Base-by-base conservation (phyloP, 2,797 vertebrate species). In the Coendou prehensilis region DNA sequence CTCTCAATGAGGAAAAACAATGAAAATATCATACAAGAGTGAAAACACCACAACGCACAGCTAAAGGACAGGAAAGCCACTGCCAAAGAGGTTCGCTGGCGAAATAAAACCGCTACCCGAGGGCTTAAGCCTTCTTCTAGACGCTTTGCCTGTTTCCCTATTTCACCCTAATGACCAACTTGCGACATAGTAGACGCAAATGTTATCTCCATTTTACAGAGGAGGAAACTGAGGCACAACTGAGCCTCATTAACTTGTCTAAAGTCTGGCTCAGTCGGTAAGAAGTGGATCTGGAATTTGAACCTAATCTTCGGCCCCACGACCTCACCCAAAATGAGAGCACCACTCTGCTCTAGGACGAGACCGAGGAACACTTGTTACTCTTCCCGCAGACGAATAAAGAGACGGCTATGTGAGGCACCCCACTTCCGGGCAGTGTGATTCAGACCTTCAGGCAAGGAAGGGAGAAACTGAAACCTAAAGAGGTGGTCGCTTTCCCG, bases 211-310 rank as follows among this genome's bases (percentile, higher is more conserved):
- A 75, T 45, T 87, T 87, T 67, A 92, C 80, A 87, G 67, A 76
- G 18, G 54, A 94, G 80, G 59, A 93, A 73, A 90, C 84, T 87
- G 87, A 97, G 94, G 73, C 59, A 93, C 22, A 13, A 22, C 0
- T 0, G 22, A 59, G 50, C 20, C 9, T 56, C 54, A 30, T 59
- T 9, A 59, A 18, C 9, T 37, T 17, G 15, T 37, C 83, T 23
- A 3, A n/a, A 59, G 78, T 71, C 69, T 81, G 18, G 0, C 57
- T 57, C 2, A 13, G 14, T 9, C 17, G 41, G 20, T 6, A 63
- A 33, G 47, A 6, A 37, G 20, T 26, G 23, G 23, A 18, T 82
- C 28, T 93, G 57, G 50, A 47, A 54, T 64, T 4, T 26, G 28
- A 86, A 41, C 33, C 0, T 0, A 18, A 10, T 22, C 9, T 57